Conservation (phyloP, 2,797 vertebrate genomes). For the Pseudochromis fuscus region DNA sequence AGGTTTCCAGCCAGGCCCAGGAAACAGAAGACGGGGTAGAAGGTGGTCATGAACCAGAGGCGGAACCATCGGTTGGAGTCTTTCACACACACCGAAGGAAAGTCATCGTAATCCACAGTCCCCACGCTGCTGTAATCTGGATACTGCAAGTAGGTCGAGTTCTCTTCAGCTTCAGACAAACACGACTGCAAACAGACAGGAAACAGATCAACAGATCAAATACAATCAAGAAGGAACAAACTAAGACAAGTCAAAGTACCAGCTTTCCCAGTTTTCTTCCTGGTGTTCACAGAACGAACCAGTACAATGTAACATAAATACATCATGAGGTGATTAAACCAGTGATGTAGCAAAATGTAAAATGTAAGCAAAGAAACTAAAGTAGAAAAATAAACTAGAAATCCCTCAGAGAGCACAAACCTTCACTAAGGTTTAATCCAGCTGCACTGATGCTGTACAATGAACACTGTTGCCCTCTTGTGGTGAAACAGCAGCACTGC, state of each 20-base stretch:
- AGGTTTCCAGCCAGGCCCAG: conserved; percentile 91
- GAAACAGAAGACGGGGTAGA: conserved; percentile 90
- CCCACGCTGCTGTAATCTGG: neutral
- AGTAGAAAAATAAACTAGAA: too few species aligned
- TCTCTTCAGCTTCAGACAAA: conserved; percentile 39
- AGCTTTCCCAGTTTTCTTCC: neutral
- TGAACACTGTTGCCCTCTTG: too few species aligned
- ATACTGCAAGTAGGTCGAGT: conserved; percentile 21
- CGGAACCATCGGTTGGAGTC: conserved; percentile 87
- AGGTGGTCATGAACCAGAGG: conserved; percentile 86
- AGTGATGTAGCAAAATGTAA: too few species aligned
- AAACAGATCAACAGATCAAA: neutral
- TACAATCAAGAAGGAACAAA: neutral
- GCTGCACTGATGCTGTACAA: too few species aligned
- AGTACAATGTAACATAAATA: too few species aligned
- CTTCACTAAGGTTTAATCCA: too few species aligned
- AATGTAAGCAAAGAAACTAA: too few species aligned
- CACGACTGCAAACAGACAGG: conserved; percentile 76
- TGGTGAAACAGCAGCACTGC: too few species aligned
- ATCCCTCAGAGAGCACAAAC: too few species aligned
- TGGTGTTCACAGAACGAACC: too few species aligned
- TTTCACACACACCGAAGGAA: conserved; percentile 80
- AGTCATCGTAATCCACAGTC: conserved; percentile 80
- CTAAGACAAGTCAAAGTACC: neutral
- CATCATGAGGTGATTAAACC: too few species aligned